A percentile compares a stretch with the other conserved stretches of the same genome.
Evolutionary conservation across 2,888 invertebrate genomes (phyloP).

Genomic region (Cheilosia pagana): DNA sequence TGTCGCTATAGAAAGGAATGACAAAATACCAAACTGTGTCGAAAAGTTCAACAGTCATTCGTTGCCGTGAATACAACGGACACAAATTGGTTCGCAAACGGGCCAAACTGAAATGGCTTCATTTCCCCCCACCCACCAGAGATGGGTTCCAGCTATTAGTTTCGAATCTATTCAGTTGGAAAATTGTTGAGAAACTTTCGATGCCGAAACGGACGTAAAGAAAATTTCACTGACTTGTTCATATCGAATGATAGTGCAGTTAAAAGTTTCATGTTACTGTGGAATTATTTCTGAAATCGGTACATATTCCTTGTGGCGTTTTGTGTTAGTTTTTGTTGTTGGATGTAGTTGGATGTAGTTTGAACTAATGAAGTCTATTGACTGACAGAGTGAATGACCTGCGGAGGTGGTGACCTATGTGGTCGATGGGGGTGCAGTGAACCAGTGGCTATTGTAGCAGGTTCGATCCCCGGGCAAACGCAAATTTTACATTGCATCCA

Average conservation of each 20-base stretch:
- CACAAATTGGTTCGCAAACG: neutral
- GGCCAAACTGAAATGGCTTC: neutral
- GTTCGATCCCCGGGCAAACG: too few species aligned
- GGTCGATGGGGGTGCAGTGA: too few species aligned
- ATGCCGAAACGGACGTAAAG: conserved; percentile 3
- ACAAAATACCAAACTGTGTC: conserved; percentile 24
- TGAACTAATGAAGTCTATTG: too few species aligned
- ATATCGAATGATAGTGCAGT: neutral
- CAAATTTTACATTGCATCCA: too few species aligned
- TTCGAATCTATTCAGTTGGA: conserved; percentile 14
- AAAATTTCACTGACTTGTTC: conserved; percentile 13
- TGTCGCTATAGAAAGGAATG: neutral
- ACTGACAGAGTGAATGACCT: too few species aligned
- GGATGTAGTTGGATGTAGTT: too few species aligned
- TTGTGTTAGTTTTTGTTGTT: neutral
- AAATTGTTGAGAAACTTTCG: conserved; percentile 4
- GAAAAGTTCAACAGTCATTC: conserved; percentile 19
- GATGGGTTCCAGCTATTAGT: conserved; percentile 15
- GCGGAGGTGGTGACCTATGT: too few species aligned
- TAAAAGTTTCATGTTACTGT: conserved; percentile 8
- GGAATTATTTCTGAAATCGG: neutral
- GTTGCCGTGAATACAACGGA: conserved; percentile 12
- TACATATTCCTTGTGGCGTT: neutral
- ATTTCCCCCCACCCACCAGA: neutral
- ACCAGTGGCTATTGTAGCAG: too few species aligned